Evolutionary conservation across 2,797 vertebrate species (phyloP).

Genomic region (Hylomyscus alleni): DNA sequence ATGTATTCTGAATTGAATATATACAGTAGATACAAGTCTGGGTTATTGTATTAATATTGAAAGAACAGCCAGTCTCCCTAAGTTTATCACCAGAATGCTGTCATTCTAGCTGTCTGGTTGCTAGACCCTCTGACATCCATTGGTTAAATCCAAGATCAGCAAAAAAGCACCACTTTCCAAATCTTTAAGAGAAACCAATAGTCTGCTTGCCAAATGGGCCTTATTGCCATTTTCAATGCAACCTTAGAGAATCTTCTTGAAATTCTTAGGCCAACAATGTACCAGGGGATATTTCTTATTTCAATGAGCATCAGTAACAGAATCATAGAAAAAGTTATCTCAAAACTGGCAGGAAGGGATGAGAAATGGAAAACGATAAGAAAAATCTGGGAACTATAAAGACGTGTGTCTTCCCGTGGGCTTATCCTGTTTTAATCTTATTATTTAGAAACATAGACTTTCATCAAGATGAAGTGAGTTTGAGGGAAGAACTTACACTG

Average conservation of each 20-base stretch:
- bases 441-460: background rate
- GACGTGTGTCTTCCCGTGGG: background rate
- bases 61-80: background rate
- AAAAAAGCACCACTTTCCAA: background rate
- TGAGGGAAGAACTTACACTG: background rate
- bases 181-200: background rate
- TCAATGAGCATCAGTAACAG: background rate
- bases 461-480: constrained; percentile 20
- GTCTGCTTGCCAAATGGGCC: background rate
- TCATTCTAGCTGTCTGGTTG: background rate
- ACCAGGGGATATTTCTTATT: background rate
- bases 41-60: background rate
- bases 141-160: background rate
- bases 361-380: background rate
- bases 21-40: background rate
- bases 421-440: constrained; percentile 7
- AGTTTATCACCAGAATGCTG: background rate
- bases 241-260: background rate
- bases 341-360: background rate
- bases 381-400: background rate
- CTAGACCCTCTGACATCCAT: background rate
- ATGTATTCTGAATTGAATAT: background rate
- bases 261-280: background rate
- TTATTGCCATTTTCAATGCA: background rate
- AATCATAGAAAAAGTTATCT: background rate